Base-by-base conservation (phyloP, 2,113 vertebrate genomes). In the Scomber colias region DNA sequence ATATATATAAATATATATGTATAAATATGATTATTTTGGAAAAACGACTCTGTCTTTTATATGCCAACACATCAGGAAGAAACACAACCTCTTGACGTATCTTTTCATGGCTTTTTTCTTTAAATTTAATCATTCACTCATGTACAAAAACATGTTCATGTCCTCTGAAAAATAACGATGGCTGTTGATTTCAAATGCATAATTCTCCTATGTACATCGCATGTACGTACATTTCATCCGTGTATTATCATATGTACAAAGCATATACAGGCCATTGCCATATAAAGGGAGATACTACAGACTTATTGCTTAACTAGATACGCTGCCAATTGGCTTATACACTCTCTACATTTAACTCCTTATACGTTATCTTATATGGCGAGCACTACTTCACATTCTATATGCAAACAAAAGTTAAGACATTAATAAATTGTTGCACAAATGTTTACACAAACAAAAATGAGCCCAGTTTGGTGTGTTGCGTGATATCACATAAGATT, bases 271-370 rank as follows among this genome's bases (percentile, higher is more conserved):
- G 92, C 90, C 83, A 81, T 62, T 84, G 89, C 88, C 89, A 89
- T 93, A 92, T 92, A 94, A 94, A 94, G 92, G 89, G 89, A 93
- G 72, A 93, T 77, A 91, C 92, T 90, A 94, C 90, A 94, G 92
- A 93, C 90, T 95, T 95, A 95, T 95, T 95, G 94, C 95, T 95
- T 91, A 91, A 94, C 92, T 95, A 93, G 91, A 95, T 94, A 94
- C 92, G 90, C 90, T 90, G 92, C 80, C 83, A 88, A 88, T 85
- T 76, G 90, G 87, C 89, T 92, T 89, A 87, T 65, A 91, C 79
- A 78, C 77, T 85, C 81, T 92, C 83, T 79, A 91, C 82, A 77
- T 79, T 81, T 83, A 82, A 85, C 77, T 90, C 83, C 83, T 87
- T 85, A 78, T 79, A 90, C 66, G 40, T 88, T 73, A 88, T 85